Evolutionary conservation across 2,113 vertebrate species (phyloP).

Genomic region (Rhinopomastus cyanomelas): DNA sequence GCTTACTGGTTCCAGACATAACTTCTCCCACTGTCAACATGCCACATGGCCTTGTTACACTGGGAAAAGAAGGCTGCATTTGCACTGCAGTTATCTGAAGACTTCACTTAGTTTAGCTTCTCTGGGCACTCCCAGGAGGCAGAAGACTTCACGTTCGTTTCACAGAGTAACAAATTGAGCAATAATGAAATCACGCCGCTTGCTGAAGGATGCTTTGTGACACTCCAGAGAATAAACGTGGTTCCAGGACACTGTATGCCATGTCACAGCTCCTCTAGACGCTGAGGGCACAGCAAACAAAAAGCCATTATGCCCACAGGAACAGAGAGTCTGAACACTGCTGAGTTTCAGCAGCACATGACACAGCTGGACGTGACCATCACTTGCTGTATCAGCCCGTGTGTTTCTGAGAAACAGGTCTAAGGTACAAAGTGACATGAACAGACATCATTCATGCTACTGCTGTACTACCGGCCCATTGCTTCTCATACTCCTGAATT

Average conservation of each 20-base stretch:
- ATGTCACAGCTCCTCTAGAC: background rate
- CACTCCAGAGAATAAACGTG: background rate
- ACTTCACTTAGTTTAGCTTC: background rate
- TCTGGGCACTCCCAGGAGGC: background rate
- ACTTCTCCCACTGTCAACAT: background rate
- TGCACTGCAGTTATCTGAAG: background rate
- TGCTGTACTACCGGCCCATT: background rate
- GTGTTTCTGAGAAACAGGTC: background rate
- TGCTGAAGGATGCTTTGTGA: background rate
- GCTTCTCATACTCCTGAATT: background rate
- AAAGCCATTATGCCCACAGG: background rate
- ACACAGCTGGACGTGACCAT: background rate
- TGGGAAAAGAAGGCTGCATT: background rate
- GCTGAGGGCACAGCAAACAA: background rate
- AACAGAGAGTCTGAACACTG: background rate
- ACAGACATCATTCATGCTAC: background rate
- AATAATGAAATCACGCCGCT: background rate
- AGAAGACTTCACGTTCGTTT: background rate
- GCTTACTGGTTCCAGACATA: background rate
- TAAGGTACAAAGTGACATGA: background rate
- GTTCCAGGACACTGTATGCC: background rate
- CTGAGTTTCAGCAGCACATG: background rate
- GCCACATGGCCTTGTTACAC: background rate
- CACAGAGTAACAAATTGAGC: background rate
- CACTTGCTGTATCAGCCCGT: background rate